A percentile compares a stretch with the other conserved stretches of the same genome.
Conservation (phyloP, 2,797 vertebrate genomes). For the Microctenopoma lineatum region DNA sequence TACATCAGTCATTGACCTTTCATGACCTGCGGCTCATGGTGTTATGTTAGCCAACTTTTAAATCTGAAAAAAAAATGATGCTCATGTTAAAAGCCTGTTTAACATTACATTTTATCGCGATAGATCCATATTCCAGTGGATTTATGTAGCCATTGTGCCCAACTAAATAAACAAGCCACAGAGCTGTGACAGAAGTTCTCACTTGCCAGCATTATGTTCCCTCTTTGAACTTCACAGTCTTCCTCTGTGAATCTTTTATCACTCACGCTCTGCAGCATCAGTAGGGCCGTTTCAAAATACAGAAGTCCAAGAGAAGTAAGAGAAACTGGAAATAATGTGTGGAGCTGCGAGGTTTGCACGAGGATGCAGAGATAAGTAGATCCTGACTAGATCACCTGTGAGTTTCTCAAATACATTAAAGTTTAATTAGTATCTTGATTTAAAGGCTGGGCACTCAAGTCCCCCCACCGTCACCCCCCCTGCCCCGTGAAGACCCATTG, state of each 20-base stretch:
- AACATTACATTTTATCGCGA: neutral
- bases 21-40: neutral
- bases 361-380: slow-evolving; percentile 1
- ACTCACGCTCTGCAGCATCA: neutral
- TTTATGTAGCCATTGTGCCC: neutral
- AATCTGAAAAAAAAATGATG: slow-evolving; percentile 2
- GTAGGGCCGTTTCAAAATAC: neutral
- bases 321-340: slow-evolving; percentile 4
- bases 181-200: neutral
- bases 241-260: neutral
- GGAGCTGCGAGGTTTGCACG: neutral
- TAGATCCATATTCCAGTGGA: neutral
- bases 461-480: slow-evolving; percentile 30
- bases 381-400: slow-evolving; percentile 6
- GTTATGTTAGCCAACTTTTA: neutral
- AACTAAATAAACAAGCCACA: neutral
- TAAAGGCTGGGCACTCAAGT: slow-evolving; percentile 1
- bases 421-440: neutral
- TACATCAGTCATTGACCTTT: neutral
- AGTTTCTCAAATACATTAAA: slow-evolving; percentile 15
- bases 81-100: neutral
- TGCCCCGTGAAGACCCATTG: slow-evolving; percentile 67
- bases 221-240: neutral
- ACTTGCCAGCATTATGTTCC: neutral
- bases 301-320: neutral